These are phyloP conservation scores for Pyrgus malvae DNA, from an alignment of 2,888 invertebrate genomes.

Conservation along the genomic window DNA sequence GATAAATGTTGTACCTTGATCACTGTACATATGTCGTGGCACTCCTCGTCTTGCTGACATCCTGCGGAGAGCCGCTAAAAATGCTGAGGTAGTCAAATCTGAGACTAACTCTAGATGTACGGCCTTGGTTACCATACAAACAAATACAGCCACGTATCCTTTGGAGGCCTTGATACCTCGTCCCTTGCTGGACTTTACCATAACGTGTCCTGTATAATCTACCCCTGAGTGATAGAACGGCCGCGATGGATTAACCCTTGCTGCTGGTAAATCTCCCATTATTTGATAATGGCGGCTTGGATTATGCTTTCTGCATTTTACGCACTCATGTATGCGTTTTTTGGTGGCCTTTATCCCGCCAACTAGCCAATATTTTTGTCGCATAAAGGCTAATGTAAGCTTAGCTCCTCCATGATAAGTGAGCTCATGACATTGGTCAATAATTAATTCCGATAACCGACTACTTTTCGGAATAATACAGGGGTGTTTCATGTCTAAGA, in stretches of 20 bases:
- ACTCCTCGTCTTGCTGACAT: neutral
- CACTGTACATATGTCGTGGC: neutral
- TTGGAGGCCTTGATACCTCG: neutral
- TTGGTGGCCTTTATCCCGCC: neutral
- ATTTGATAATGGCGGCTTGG: neutral
- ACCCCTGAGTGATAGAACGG: conserved; percentile 7
- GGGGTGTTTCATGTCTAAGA: neutral
- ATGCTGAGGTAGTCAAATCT: neutral
- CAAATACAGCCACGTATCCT: neutral
- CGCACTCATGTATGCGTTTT: neutral
- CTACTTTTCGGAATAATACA: neutral
- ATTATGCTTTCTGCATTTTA: neutral
- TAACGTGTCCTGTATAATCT: neutral
- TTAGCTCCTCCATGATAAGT: neutral
- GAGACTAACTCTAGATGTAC: neutral
- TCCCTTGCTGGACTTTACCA: neutral
- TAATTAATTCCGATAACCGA: neutral
- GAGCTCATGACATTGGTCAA: neutral
- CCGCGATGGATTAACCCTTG: neutral
- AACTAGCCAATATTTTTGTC: neutral
- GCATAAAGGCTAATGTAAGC: neutral
- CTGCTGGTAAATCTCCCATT: conserved; percentile 6
- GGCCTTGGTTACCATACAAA: neutral
- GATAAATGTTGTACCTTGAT: neutral
- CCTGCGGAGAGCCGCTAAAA: conserved; percentile 2